Conservation (phyloP, 2,797 vertebrate genomes). For the Manis crassicaudata region DNA sequence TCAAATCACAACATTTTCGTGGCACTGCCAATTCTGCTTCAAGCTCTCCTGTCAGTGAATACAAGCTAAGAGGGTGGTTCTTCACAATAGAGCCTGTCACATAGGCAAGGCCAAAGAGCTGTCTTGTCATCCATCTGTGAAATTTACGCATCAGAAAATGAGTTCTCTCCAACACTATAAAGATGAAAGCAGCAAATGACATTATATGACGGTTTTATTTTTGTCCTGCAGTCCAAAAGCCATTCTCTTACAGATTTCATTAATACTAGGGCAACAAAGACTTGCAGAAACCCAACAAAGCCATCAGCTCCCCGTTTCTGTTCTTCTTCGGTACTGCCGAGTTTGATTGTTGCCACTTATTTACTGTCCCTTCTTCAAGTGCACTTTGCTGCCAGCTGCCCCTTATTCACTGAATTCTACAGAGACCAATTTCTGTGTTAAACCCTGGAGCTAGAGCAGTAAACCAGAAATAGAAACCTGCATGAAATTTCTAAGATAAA, state of each 20-base stretch:
- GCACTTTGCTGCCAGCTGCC: background rate
- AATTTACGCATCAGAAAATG: background rate
- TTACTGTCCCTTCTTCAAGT: background rate
- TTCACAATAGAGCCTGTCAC: background rate
- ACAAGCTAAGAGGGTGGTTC: background rate
- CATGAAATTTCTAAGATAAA: background rate
- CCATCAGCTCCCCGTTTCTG: background rate
- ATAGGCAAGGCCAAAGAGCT: background rate
- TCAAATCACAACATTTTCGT: background rate
- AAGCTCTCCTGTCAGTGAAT: background rate
- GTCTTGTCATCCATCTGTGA: background rate
- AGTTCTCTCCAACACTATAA: background rate
- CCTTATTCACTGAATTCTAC: background rate
- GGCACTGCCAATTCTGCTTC: background rate
- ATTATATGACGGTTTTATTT: slow-evolving; percentile 25
- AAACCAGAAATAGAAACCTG: background rate
- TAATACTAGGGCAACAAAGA: background rate
- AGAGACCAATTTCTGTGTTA: background rate
- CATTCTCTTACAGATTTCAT: background rate
- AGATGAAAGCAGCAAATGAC: background rate
- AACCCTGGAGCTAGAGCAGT: background rate
- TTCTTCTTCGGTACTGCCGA: background rate
- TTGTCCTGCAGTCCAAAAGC: background rate
- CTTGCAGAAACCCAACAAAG: background rate
- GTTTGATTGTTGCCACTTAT: background rate